Conservation (phyloP, 1,140 invertebrate species). For the Ectropis grisescens region DNA sequence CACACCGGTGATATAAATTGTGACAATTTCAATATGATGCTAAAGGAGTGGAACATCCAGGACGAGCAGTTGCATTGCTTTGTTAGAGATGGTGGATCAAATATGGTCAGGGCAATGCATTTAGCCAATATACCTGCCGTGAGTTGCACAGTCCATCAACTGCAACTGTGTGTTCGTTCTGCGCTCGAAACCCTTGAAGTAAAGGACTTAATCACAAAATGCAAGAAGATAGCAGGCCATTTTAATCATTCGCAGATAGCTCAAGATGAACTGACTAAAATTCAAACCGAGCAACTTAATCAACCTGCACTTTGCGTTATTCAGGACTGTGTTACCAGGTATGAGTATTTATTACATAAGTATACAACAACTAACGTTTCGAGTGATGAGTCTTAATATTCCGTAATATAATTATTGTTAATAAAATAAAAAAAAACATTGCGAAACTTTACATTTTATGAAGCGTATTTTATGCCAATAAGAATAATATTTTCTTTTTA, state of each 20-base stretch:
- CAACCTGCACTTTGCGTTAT: slow-evolving; percentile 10
- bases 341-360: slow-evolving; percentile 4
- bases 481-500: too few species aligned
- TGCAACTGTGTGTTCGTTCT: slow-evolving; percentile 10
- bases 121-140: background rate
- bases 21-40: slow-evolving; percentile 6
- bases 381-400: background rate
- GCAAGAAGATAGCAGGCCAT: slow-evolving; percentile 21
- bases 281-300: slow-evolving; percentile 18
- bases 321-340: slow-evolving; percentile 15
- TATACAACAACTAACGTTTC: background rate
- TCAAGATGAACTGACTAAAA: slow-evolving; percentile 15
- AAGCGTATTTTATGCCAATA: too few species aligned
- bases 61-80: slow-evolving; percentile 11
- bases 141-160: slow-evolving; percentile 5
- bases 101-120: slow-evolving; percentile 3
- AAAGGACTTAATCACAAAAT: slow-evolving; percentile 16
- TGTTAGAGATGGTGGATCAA: slow-evolving; percentile 7
- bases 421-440: background rate
- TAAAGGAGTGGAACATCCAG: slow-evolving; percentile 7
- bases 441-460: background rate
- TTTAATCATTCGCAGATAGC: slow-evolving; percentile 21
- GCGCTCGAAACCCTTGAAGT: slow-evolving; percentile 3
- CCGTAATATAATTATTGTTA: background rate
- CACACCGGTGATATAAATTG: slow-evolving; percentile 7